Conservation (phyloP, 2,797 vertebrate genomes). For the Scomberomorus guttatus region DNA sequence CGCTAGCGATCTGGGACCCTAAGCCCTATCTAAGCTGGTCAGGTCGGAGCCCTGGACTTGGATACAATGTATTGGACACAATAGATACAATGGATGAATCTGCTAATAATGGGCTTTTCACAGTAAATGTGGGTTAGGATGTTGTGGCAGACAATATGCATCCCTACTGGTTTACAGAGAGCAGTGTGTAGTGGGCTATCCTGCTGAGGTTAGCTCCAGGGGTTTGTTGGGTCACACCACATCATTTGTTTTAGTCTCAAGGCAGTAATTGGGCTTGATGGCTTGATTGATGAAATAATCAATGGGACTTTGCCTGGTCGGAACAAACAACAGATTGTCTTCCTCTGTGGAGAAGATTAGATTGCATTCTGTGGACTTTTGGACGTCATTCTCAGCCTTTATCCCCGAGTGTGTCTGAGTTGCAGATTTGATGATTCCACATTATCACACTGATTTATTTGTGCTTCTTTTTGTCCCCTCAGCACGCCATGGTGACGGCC, state of each 20-base stretch:
- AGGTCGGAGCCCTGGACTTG: constrained; percentile 62
- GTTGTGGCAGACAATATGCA: constrained; percentile 27
- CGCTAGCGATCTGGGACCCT: constrained; percentile 79
- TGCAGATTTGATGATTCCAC: constrained; percentile 23
- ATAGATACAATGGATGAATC: constrained; percentile 53
- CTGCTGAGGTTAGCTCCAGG: constrained; percentile 24
- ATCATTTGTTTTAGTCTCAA: constrained; percentile 30
- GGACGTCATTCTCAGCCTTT: constrained; percentile 9
- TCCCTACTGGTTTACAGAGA: constrained; percentile 1
- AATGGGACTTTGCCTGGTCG: constrained; percentile 43
- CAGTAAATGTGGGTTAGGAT: constrained; percentile 37
- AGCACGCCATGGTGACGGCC: constrained; percentile 92
- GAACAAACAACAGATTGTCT: constrained; percentile 12
- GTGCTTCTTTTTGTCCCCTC: constrained; percentile 55
- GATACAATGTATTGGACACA: constrained; percentile 62
- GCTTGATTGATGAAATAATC: constrained; percentile 56
- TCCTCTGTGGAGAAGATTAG: constrained; percentile 39
- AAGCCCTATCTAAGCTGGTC: constrained; percentile 81
- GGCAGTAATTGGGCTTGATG: neutral
- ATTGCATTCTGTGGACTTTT: constrained; percentile 19
- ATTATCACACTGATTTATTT: constrained; percentile 26
- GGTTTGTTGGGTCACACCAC: neutral
- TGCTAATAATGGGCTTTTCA: constrained; percentile 60
- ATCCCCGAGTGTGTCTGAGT: neutral
- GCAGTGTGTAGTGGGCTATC: neutral